These are phyloP conservation scores for Masticophis lateralis DNA, from an alignment of 2,797 vertebrate genomes.

Conservation along the genomic window DNA sequence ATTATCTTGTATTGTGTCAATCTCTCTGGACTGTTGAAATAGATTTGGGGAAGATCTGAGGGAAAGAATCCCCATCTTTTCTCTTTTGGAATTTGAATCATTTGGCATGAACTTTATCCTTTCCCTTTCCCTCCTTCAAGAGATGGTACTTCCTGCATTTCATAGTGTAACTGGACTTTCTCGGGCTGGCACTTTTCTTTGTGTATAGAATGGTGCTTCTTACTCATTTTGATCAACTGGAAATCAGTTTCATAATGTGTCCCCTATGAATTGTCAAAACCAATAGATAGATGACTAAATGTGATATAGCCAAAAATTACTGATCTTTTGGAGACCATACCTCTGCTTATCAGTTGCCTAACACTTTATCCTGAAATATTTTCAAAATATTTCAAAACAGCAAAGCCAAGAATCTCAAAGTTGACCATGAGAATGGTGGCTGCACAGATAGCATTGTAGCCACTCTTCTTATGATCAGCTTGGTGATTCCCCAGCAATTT, in stretches of 20 bases:
- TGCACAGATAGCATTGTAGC: background rate
- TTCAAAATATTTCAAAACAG: background rate
- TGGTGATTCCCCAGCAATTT: background rate
- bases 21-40: background rate
- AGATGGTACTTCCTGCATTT: background rate
- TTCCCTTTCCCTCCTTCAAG: background rate
- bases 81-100: background rate
- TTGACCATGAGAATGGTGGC: background rate
- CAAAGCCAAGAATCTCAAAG: background rate
- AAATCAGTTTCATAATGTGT: background rate
- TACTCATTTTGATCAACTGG: background rate
- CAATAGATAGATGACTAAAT: background rate
- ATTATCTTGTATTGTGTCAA: background rate
- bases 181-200: background rate
- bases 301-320: background rate
- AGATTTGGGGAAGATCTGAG: background rate
- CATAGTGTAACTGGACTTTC: background rate
- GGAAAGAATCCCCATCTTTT: background rate
- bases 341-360: background rate
- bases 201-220: background rate
- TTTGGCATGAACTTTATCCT: background rate
- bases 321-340: background rate
- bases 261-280: background rate
- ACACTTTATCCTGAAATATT: background rate
- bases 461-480: background rate